Evolutionary conservation across 2,888 invertebrate genomes (phyloP).

Genomic region (Candidula unifasciata): DNA sequence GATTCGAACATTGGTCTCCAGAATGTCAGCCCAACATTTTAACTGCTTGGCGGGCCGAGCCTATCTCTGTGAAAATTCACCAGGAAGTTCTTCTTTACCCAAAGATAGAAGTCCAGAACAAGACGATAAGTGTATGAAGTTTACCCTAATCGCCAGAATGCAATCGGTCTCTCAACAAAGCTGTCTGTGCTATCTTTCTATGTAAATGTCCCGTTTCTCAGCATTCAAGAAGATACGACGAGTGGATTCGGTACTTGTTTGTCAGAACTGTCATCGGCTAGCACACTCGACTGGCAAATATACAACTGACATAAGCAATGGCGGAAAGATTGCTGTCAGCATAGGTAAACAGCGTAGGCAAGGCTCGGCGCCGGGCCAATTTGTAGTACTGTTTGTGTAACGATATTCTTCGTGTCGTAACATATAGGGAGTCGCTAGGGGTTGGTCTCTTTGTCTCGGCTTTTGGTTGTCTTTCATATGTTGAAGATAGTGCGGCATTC

Average conservation of each 20-base stretch:
- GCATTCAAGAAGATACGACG: background rate
- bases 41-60: no score
- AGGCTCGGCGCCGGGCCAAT: background rate
- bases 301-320: background rate
- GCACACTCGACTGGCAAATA: background rate
- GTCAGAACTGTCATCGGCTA: background rate
- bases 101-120: no score
- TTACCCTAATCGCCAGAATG: no score
- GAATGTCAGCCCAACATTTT: no score
- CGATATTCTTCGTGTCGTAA: background rate
- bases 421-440: background rate
- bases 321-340: background rate
- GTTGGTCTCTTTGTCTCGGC: background rate
- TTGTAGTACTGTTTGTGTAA: constrained; percentile 7
- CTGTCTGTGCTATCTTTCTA: no score
- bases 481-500: no score
- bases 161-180: no score
- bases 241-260: constrained; percentile 10
- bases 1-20: no score
- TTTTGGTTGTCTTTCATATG: no score
- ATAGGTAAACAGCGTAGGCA: constrained; percentile 1
- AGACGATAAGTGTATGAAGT: no score
- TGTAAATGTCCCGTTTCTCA: background rate
- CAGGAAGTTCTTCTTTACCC: no score
- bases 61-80: no score